Conservation (phyloP, 2,113 vertebrate genomes). For the Drymodes brunneopygia region DNA sequence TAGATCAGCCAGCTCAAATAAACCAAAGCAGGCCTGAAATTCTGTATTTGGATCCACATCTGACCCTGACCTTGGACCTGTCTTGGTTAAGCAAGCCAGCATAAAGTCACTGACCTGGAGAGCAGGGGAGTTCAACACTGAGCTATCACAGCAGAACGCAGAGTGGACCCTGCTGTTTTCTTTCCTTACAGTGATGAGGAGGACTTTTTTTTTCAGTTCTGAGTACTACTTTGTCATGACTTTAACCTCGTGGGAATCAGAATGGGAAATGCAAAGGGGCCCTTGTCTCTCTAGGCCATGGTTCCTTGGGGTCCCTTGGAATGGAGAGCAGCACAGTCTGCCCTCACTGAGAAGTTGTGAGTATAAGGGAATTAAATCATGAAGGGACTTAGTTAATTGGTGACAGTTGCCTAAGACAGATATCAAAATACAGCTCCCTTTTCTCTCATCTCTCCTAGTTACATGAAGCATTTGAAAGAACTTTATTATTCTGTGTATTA, state of each 20-base stretch:
- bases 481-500: background rate
- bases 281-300: accelerated
- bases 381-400: background rate
- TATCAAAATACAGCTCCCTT: background rate
- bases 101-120: background rate
- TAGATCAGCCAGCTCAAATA: background rate
- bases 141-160: background rate
- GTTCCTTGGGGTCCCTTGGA: background rate
- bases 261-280: background rate
- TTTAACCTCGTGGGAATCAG: background rate
- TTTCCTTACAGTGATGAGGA: background rate
- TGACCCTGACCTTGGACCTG: background rate
- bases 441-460: background rate
- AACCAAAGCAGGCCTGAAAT: background rate
- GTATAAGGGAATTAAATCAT: background rate
- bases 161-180: background rate
- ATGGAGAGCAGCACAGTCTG: background rate
- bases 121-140: background rate
- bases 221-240: background rate
- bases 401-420: background rate
- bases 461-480: background rate
- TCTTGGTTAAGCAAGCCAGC: background rate
- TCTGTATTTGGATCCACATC: background rate
- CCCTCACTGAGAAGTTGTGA: background rate
- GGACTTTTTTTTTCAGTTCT: background rate